Evolutionary conservation across 1,140 invertebrate species (phyloP).

Genomic region (Monochamus saltuarius): DNA sequence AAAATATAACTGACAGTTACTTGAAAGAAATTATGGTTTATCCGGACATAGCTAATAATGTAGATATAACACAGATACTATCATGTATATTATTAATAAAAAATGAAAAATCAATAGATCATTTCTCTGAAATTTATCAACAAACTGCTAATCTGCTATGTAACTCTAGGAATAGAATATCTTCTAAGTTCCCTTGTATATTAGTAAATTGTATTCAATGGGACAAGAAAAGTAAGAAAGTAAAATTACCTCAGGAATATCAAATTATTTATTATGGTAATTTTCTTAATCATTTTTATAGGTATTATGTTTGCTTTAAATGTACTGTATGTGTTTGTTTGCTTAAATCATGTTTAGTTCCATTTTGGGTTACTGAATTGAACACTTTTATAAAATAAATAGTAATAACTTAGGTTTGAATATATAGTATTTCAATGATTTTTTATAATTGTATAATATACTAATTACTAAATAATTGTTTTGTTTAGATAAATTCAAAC

Average conservation of each 20-base stretch:
- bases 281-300: too few species aligned
- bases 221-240: too few species aligned
- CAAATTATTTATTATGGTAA: too few species aligned
- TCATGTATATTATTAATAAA: slow-evolving; percentile 27
- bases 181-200: slow-evolving; percentile 27
- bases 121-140: slow-evolving; percentile 16
- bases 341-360: too few species aligned
- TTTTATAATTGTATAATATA: too few species aligned
- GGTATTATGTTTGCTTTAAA: too few species aligned
- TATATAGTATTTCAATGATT: too few species aligned
- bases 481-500: slow-evolving; percentile 5
- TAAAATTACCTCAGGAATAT: too few species aligned
- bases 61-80: slow-evolving; percentile 29
- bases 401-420: too few species aligned
- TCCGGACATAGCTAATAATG: slow-evolving; percentile 34
- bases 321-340: too few species aligned
- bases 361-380: too few species aligned
- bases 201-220: slow-evolving; percentile 7
- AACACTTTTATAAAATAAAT: too few species aligned
- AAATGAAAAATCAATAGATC: slow-evolving; percentile 7
- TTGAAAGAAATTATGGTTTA: slow-evolving; percentile 38
- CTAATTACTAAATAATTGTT: neutral
- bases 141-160: slow-evolving; percentile 11
- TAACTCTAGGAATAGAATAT: slow-evolving; percentile 20
- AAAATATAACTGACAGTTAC: slow-evolving; percentile 28